Conservation (phyloP, 2,797 vertebrate species). For the Chromobotia macracanthus region DNA sequence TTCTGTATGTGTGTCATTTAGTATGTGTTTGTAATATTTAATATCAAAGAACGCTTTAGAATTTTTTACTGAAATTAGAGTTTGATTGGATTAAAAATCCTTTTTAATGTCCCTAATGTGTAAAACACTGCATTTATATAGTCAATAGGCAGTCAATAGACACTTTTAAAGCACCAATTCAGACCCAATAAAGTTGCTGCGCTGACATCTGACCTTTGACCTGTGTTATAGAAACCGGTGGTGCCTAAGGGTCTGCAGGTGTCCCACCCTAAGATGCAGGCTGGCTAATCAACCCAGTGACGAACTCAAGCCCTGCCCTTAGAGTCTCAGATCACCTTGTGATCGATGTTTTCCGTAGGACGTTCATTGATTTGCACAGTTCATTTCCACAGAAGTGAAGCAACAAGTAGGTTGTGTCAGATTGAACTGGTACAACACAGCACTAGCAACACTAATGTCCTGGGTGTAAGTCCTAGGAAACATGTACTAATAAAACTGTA, state of each 20-base stretch:
- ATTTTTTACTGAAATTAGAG: too few species aligned
- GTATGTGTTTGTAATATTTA: neutral
- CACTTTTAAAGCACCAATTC: slow-evolving; percentile 14
- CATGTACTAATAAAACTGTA: too few species aligned
- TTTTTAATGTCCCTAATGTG: neutral
- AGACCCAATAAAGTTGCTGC: neutral
- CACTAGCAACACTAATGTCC: too few species aligned
- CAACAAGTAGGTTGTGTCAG: neutral
- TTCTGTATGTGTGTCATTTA: too few species aligned
- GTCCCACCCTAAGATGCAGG: slow-evolving; percentile 76
- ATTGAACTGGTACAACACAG: too few species aligned
- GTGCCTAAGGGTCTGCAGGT: slow-evolving; percentile 89
- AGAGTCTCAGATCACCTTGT: slow-evolving; percentile 98
- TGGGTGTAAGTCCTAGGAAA: too few species aligned
- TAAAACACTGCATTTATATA: neutral
- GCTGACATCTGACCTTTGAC: slow-evolving; percentile 1
- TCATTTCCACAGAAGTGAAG: neutral
- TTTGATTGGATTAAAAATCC: too few species aligned
- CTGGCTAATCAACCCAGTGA: slow-evolving; percentile 93
- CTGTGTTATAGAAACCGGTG: slow-evolving; percentile 84
- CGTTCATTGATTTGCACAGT: neutral
- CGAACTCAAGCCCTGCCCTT: slow-evolving; percentile 71
- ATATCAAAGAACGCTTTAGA: neutral
- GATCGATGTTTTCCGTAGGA: slow-evolving; percentile 61
- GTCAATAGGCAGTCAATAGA: neutral